Evolutionary conservation across 2,888 invertebrate species (phyloP).

Genomic region (Patella ulyssiponensis): DNA sequence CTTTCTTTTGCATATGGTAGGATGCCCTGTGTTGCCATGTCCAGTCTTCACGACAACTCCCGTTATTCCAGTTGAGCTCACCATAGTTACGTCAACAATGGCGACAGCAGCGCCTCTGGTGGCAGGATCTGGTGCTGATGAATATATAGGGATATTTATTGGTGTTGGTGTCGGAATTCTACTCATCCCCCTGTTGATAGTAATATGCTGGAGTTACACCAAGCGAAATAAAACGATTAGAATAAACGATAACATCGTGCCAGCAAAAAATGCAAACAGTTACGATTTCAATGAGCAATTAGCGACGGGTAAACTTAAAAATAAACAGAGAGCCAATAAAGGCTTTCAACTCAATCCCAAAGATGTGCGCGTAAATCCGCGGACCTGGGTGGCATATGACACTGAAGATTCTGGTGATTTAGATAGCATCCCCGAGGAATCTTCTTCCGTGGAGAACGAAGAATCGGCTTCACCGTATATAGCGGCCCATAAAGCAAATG

Average conservation of each 20-base stretch:
- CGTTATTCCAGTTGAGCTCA: background rate
- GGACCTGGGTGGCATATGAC: background rate
- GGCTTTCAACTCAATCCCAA: background rate
- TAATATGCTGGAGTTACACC: background rate
- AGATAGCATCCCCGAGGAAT: slow-evolving; percentile 1
- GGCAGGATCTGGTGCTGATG: background rate
- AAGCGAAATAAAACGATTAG: background rate
- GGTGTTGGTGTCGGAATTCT: background rate
- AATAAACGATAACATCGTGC: background rate
- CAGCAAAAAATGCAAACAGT: background rate
- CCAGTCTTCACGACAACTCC: background rate
- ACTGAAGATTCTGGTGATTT: background rate
- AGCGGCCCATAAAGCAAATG: background rate
- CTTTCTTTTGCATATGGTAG: slow-evolving; percentile 13
- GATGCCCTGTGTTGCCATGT: slow-evolving; percentile 10
- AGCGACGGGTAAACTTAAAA: background rate
- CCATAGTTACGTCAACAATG: background rate
- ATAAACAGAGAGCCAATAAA: background rate
- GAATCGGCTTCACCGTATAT: background rate
- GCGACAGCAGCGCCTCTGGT: background rate
- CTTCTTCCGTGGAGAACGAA: background rate
- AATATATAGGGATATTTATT: background rate
- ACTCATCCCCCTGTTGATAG: background rate
- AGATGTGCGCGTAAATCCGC: background rate
- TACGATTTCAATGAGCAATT: slow-evolving; percentile 8